Conservation (phyloP, 2,888 invertebrate genomes). For the Epistrophe eligans region DNA sequence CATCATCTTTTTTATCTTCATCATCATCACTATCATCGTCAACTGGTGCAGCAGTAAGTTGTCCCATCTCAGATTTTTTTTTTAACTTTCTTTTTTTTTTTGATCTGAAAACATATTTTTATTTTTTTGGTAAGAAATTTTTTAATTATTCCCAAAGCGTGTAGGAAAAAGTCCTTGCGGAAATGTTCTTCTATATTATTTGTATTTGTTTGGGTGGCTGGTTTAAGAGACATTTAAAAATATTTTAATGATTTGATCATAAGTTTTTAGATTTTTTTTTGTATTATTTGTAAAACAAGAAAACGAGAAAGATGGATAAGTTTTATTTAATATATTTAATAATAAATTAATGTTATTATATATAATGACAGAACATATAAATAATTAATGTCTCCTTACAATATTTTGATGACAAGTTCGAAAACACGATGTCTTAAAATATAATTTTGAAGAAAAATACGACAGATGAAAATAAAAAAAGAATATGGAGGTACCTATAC, state of each 20-base stretch:
- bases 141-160: slow-evolving; percentile 49
- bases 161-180: slow-evolving; percentile 43
- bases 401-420: too few species aligned
- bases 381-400: too few species aligned
- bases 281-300: too few species aligned
- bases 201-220: not conserved
- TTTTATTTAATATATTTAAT: too few species aligned
- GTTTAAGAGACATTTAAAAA: slow-evolving; percentile 11
- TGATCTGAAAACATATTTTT: slow-evolving; percentile 21
- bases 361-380: too few species aligned
- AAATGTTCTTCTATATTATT: slow-evolving; percentile 3
- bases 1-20: slow-evolving; percentile 61
- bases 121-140: slow-evolving; percentile 28
- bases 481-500: too few species aligned
- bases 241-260: not conserved
- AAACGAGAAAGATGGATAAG: too few species aligned
- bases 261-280: not conserved
- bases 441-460: too few species aligned
- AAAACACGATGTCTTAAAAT: too few species aligned
- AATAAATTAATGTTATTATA: too few species aligned
- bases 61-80: slow-evolving; percentile 34
- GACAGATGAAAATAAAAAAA: too few species aligned
- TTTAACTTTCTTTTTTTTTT: too few species aligned
- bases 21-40: slow-evolving; percentile 24
- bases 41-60: slow-evolving; percentile 56